Percentiles rank a stretch among this genome's conserved stretches.
Conservation (phyloP, 1,140 invertebrate genomes). For the Lucilia sericata region DNA sequence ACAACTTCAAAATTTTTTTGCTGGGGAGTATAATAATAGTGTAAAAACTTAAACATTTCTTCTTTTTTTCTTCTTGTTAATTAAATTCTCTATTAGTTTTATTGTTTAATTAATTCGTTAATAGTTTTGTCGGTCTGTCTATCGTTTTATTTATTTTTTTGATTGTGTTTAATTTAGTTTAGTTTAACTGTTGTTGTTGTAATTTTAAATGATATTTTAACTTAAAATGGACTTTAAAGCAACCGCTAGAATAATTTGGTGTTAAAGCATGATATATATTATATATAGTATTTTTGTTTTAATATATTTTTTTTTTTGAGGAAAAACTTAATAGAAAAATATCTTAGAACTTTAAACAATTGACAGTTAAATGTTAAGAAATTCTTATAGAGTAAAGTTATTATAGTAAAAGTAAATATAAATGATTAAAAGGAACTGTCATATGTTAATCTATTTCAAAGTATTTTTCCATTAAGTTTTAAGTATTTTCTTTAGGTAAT, state of each 20-base stretch:
- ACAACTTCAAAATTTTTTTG: no score
- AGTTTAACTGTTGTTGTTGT: neutral
- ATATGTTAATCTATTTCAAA: neutral
- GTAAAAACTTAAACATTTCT: neutral
- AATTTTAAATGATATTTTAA: neutral
- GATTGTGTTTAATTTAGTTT: conserved; percentile 47
- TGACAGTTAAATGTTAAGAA: neutral
- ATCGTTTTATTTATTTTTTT: conserved; percentile 44
- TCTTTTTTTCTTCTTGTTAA: conserved; percentile 52
- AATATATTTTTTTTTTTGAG: no score
- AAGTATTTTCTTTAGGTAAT: conserved; percentile 10
- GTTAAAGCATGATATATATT: neutral
- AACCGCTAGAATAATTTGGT: conserved; percentile 19
- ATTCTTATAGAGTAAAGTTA: neutral
- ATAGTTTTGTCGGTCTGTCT: conserved; percentile 60
- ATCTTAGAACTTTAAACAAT: neutral
- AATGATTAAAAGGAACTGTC: neutral
- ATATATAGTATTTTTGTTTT: no score
- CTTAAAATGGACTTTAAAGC: conserved; percentile 18
- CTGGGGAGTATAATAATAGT: conserved; percentile 8
- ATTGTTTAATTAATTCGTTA: conserved; percentile 51
- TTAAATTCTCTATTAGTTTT: conserved; percentile 37
- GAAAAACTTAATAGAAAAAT: neutral
- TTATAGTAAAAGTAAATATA: neutral
- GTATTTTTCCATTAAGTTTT: neutral